Percentiles rank a stretch among this genome's conserved stretches.
Evolutionary conservation across 2,113 vertebrate genomes (phyloP).

Genomic region (Corapipo altera): DNA sequence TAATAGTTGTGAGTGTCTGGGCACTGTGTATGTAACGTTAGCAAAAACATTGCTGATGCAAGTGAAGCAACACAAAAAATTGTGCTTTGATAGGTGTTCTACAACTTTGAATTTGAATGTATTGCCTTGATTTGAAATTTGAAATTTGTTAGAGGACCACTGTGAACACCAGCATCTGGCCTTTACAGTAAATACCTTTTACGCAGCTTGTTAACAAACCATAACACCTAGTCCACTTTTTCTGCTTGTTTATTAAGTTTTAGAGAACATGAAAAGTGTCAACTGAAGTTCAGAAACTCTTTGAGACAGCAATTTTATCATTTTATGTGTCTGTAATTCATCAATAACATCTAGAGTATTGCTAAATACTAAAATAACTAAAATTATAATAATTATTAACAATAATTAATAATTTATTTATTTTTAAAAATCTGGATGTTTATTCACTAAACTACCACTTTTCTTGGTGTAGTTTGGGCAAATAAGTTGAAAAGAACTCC

Average conservation of each 20-base stretch:
- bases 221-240: neutral
- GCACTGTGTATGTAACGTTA: rapidly evolving
- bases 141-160: neutral
- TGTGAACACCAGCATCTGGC: neutral
- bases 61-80: neutral
- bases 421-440: neutral
- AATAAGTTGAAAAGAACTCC: neutral
- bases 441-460: neutral
- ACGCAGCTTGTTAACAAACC: neutral
- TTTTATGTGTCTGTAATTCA: neutral
- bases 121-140: neutral
- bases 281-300: neutral
- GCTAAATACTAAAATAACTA: neutral
- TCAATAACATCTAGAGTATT: neutral
- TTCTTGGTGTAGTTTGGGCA: neutral
- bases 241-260: neutral
- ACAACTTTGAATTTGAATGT: neutral
- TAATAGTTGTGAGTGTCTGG: neutral
- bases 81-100: neutral
- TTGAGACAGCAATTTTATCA: neutral
- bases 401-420: neutral
- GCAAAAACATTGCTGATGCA: neutral
- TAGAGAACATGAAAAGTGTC: neutral
- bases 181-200: neutral
- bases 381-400: neutral